Conservation (phyloP, 1,140 invertebrate genomes). For the Zaprionus lachaisei region DNA sequence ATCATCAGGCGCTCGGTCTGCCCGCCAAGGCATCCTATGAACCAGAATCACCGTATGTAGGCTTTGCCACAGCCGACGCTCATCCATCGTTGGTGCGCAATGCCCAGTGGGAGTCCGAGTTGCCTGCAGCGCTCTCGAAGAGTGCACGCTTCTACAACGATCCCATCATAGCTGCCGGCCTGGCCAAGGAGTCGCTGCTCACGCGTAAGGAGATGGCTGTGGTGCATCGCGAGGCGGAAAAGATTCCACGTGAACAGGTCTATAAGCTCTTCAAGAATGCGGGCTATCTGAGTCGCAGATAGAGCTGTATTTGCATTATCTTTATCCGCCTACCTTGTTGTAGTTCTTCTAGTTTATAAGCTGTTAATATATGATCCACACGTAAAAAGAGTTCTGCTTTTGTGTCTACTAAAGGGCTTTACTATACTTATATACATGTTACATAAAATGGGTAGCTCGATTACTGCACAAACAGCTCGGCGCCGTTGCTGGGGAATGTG, state of each 20-base stretch:
- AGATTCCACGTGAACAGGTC: constrained; percentile 90
- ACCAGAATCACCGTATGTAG: constrained; percentile 59
- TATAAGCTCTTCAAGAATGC: constrained; percentile 90
- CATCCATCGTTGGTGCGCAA: constrained; percentile 87
- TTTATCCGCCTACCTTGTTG: constrained; percentile 59
- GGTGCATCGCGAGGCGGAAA: constrained; percentile 90
- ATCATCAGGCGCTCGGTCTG: constrained; percentile 61
- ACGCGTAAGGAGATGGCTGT: constrained; percentile 90
- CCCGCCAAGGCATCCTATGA: constrained; percentile 37
- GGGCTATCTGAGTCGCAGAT: constrained; percentile 85
- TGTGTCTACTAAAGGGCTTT: constrained; percentile 18
- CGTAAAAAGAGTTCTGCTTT: constrained; percentile 2
- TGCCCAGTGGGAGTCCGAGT: constrained; percentile 86
- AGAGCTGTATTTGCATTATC: constrained; percentile 16
- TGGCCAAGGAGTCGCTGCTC: constrained; percentile 91
- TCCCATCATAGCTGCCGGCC: constrained; percentile 88
- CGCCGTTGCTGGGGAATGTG: constrained; percentile 86
- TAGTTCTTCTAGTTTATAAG: constrained; percentile 73
- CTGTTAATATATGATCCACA: constrained; percentile 64
- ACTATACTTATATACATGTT: constrained; percentile 41
- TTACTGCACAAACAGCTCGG: constrained; percentile 82
- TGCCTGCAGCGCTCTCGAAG: constrained; percentile 88
- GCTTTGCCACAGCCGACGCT: constrained; percentile 77
- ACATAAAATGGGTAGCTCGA: background rate
- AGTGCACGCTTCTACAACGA: constrained; percentile 89